These are phyloP conservation scores for Eubucco bourcierii DNA, from an alignment of 2,113 vertebrate species.

Conservation along the genomic window DNA sequence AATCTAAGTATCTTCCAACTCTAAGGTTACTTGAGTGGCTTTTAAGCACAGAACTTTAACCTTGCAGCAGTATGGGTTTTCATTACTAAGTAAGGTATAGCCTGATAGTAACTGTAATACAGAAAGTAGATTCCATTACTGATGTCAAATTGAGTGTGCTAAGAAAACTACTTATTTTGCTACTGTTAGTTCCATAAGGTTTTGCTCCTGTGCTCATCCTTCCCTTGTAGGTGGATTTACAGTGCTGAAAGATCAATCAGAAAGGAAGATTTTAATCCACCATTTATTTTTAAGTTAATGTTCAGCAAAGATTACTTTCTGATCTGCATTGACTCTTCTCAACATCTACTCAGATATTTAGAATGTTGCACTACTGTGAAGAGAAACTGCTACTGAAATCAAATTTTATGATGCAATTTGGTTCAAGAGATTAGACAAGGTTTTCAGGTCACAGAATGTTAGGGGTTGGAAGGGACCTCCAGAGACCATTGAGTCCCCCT, in stretches of 20 bases:
- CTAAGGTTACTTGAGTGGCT: not conserved
- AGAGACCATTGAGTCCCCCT: no score
- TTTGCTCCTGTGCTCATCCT: rapidly evolving
- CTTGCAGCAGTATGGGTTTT: not conserved
- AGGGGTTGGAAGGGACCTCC: no score
- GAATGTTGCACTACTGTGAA: not conserved
- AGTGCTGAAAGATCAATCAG: not conserved
- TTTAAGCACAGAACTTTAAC: not conserved
- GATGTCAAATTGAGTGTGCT: not conserved
- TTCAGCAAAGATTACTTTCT: not conserved
- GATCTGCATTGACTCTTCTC: not conserved
- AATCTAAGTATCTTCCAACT: not conserved
- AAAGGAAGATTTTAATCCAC: not conserved
- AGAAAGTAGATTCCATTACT: not conserved
- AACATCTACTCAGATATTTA: not conserved
- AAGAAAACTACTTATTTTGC: not conserved
- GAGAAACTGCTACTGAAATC: not conserved
- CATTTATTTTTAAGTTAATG: not conserved
- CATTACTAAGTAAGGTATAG: not conserved
- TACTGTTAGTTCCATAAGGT: not conserved
- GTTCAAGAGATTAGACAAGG: not conserved
- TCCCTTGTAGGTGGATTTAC: not conserved
- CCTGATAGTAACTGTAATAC: not conserved
- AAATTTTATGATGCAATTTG: not conserved
- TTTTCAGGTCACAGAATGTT: not conserved